Evolutionary conservation across 2,113 vertebrate genomes (phyloP), one percentile per base, ranked within the genome.

Genomic region (Coracopsis vasa): DNA sequence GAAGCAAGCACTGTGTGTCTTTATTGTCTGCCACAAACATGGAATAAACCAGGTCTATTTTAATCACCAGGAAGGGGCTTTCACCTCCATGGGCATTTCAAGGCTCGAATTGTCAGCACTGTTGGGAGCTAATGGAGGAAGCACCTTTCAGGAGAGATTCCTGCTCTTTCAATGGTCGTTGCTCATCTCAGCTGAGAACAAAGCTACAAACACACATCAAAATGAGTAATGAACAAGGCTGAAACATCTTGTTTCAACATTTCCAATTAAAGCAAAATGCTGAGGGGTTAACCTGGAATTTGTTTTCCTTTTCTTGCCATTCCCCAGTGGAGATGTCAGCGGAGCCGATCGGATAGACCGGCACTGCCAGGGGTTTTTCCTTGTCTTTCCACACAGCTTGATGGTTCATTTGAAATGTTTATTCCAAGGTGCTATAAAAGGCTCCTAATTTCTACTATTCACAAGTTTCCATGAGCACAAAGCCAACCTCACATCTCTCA

Each of bases 281-380:
- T 50, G 45, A n/a, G 77, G 62, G 72, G 72, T 78, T 80, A 56
- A 50, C 67, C 89, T 84, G 82, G 62, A 67, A 80, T 84, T 80
- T 80, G 41, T 87, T 92, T 90, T 61, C 44, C 37, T 71, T 71
- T 71, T 37, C 86, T 56, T 35, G 11, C 45, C 29, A 9, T 47
- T 74, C 61, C 92, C 67, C 67, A 61, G 50, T 6, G 42, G 80
- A 47, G 39, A 35, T 33, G 58, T 62, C 48, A 42, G 60, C 5
- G 14, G 35, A 61, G 75, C 50, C 44, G 37, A 45, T 71, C 0
- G 1, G 27, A 7, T 4, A n/a, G 75, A 13, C 44, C 86, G 35
- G 20, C 27, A 4, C 16, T 5, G 7, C 6, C 0, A 2, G 16
- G 17, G 61, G 33, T 24, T 42, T 10, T 71, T 41, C 15, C 25